These are phyloP conservation scores for Leptonema lineaticorne DNA, from an alignment of 1,140 invertebrate genomes.

Conservation along the genomic window DNA sequence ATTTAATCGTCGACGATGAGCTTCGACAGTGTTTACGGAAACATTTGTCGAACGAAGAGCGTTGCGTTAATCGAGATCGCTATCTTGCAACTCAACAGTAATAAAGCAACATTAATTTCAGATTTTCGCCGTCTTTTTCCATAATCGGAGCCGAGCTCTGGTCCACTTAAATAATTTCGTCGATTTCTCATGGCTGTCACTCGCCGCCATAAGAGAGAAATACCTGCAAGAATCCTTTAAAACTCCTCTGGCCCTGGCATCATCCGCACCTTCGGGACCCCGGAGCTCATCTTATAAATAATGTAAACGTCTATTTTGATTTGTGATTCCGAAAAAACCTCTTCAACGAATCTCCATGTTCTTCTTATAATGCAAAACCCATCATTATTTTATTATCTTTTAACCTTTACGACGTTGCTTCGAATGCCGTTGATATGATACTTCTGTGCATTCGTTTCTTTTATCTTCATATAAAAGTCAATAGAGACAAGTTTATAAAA, in stretches of 20 bases:
- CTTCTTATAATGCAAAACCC: slow-evolving; percentile 20
- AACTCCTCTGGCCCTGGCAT: not conserved
- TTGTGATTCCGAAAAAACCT: slow-evolving; percentile 19
- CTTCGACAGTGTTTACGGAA: too few relatives aligned
- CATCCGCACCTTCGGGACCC: slow-evolving; percentile 3
- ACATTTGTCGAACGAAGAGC: too few relatives aligned
- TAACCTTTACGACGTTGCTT: slow-evolving; percentile 15
- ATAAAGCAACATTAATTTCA: not conserved
- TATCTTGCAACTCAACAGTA: too few relatives aligned
- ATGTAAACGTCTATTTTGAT: slow-evolving; percentile 35
- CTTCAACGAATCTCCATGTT: not conserved
- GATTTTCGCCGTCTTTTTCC: not conserved
- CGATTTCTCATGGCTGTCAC: slow-evolving; percentile 23
- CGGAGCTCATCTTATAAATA: slow-evolving; percentile 26
- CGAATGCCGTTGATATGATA: not conserved
- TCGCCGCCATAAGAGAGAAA: too few relatives aligned
- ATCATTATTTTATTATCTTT: slow-evolving; percentile 28
- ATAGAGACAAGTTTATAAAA: too few relatives aligned
- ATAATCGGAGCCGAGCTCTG: slow-evolving; percentile 9
- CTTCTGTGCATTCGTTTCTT: not conserved
- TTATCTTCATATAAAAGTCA: too few relatives aligned
- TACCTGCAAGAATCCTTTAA: slow-evolving; percentile 7
- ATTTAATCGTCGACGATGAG: too few relatives aligned
- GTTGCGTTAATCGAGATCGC: too few relatives aligned
- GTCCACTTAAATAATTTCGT: slow-evolving; percentile 14